Conservation (phyloP, 2,113 vertebrate genomes). For the Psettodes erumei region DNA sequence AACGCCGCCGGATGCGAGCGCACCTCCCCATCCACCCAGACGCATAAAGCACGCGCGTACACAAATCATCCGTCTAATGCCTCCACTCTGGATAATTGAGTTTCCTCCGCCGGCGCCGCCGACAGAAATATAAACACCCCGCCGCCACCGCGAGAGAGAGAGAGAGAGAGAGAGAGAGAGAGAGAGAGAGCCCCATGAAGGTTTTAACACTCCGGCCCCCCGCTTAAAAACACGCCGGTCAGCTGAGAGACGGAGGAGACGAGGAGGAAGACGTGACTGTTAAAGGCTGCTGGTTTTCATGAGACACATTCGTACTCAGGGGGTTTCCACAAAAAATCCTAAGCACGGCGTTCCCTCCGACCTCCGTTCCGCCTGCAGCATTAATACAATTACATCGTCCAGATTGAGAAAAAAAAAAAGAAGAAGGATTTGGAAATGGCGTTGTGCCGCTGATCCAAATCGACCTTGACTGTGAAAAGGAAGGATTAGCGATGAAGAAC, state of each 20-base stretch:
- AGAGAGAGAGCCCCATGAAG: conserved; percentile 18
- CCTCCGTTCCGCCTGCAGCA: conserved; percentile 46
- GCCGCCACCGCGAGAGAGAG: conserved; percentile 23
- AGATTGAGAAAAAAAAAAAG: too few species aligned
- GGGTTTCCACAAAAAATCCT: conserved; percentile 19
- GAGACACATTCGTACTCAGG: conserved; percentile 16
- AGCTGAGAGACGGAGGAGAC: conserved; percentile 12
- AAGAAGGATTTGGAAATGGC: conserved; percentile 43
- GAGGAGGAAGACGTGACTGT: conserved; percentile 4
- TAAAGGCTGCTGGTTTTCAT: conserved; percentile 35
- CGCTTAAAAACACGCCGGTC: conserved; percentile 38
- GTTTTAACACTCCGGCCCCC: conserved; percentile 31
- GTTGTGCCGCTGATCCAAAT: conserved; percentile 60
- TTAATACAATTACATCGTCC: conserved; percentile 57
- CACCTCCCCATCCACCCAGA: conserved; percentile 22
- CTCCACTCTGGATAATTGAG: conserved; percentile 72
- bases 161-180: too few species aligned
- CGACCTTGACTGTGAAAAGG: conserved; percentile 69
- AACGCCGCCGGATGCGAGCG: conserved; percentile 41
- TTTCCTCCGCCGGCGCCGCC: conserved; percentile 46
- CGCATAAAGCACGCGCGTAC: conserved; percentile 25
- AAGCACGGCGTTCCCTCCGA: conserved; percentile 30
- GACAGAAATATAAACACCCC: conserved; percentile 57
- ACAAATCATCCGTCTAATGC: conserved; percentile 60
- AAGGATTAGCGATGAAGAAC: conserved; percentile 62